Evolutionary conservation across 2,888 invertebrate genomes (phyloP).

Genomic region (Xanthorhoe spadicearia): DNA sequence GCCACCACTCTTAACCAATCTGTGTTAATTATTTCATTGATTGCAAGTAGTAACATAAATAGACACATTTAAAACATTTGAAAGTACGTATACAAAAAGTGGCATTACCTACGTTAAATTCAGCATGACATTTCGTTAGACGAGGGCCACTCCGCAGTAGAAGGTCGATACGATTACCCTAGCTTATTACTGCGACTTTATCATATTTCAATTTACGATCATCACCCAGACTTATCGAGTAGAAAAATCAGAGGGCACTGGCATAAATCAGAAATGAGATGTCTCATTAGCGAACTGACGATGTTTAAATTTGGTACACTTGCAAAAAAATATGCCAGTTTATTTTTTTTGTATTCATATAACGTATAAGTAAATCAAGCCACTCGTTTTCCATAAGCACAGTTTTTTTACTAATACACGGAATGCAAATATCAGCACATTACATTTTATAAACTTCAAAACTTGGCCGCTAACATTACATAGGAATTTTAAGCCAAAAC

Average conservation of each 20-base stretch:
- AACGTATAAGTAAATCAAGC: background rate
- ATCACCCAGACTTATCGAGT: slow-evolving; percentile 80
- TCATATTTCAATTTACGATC: slow-evolving; percentile 85
- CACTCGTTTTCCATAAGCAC: background rate
- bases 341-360: background rate
- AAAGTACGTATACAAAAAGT: slow-evolving; percentile 38
- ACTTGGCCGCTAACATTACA: slow-evolving; percentile 71
- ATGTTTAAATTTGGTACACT: slow-evolving; percentile 35
- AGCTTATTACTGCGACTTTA: slow-evolving; percentile 81
- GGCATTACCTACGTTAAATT: slow-evolving; percentile 46
- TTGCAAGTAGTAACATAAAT: too few relatives aligned
- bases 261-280: slow-evolving; percentile 80
- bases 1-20: too few relatives aligned
- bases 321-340: slow-evolving; percentile 11
- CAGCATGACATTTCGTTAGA: slow-evolving; percentile 54
- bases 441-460: slow-evolving; percentile 64
- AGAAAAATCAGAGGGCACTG: slow-evolving; percentile 78
- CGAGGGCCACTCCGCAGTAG: slow-evolving; percentile 50
- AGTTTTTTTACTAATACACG: background rate
- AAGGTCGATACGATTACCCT: slow-evolving; percentile 74
- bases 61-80: too few relatives aligned
- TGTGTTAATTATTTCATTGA: too few relatives aligned
- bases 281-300: slow-evolving; percentile 68
- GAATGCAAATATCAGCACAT: slow-evolving; percentile 42
- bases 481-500: slow-evolving; percentile 77